These are phyloP conservation scores for Gallinago undulata DNA, from an alignment of 2,113 vertebrate species.

Conservation along the genomic window DNA sequence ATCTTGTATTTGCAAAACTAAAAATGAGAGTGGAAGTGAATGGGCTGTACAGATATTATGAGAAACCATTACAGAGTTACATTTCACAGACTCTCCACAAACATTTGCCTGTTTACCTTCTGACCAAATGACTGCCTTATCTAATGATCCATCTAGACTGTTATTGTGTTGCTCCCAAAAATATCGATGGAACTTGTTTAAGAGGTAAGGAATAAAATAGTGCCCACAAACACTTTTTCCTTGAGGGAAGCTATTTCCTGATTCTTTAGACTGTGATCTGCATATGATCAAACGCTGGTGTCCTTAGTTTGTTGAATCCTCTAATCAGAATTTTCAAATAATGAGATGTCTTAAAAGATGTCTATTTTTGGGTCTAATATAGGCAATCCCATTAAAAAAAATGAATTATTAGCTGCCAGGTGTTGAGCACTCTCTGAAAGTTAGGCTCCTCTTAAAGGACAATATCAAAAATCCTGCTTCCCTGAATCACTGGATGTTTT, in stretches of 20 bases:
- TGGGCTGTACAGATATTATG: neutral
- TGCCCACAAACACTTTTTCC: neutral
- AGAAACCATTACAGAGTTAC: neutral
- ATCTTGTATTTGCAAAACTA: neutral
- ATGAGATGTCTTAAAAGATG: neutral
- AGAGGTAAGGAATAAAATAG: neutral
- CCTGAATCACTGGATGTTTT: neutral
- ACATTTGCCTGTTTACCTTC: neutral
- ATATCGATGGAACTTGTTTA: neutral
- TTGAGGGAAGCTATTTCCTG: neutral
- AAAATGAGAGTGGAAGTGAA: neutral
- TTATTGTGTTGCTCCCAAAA: neutral
- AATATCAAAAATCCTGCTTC: neutral
- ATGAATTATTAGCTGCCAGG: neutral
- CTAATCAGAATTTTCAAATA: neutral
- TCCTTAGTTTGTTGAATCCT: neutral
- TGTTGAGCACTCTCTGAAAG: neutral
- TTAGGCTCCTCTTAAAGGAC: neutral
- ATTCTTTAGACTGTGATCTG: neutral
- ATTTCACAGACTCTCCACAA: neutral
- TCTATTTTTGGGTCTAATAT: neutral
- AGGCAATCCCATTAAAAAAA: neutral
- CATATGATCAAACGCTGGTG: neutral
- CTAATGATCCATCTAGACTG: conserved; percentile 10
- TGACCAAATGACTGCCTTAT: neutral